Percentiles rank a stretch among this genome's conserved stretches.
Evolutionary conservation across 2,113 vertebrate genomes (phyloP).

Genomic region (Gyps fulvus): DNA sequence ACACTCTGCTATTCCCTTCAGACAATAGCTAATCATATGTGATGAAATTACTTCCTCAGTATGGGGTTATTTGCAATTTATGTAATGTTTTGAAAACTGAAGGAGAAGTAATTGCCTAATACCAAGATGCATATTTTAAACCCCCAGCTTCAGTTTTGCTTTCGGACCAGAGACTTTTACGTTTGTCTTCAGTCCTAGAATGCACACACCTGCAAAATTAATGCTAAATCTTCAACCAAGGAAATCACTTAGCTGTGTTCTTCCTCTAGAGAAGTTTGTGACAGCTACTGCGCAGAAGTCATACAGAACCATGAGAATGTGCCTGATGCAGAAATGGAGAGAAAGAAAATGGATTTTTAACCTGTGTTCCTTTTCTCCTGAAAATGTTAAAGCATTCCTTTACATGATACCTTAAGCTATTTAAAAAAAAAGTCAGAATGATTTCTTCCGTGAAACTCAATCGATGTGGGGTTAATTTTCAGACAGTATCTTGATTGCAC

Average conservation of each 20-base stretch:
- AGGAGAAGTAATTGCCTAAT: not conserved
- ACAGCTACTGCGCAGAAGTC: not conserved
- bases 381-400: not conserved
- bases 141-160: not conserved
- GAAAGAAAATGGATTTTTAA: not conserved
- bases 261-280: not conserved
- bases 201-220: not conserved
- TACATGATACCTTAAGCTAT: not conserved
- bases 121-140: not conserved
- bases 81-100: not conserved
- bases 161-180: not conserved
- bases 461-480: not conserved
- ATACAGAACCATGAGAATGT: not conserved
- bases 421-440: not conserved
- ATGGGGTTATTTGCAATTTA: not conserved
- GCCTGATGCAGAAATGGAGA: not conserved
- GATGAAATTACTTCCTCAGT: not conserved
- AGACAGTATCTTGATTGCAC: not conserved
- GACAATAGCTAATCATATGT: not conserved
- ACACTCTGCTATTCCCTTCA: not conserved
- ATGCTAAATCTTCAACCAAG: not conserved
- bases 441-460: not conserved
- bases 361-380: not conserved
- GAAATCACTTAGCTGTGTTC: not conserved
- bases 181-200: not conserved